Conservation (phyloP, 2,888 invertebrate species). For the Galeopsomyia nigrocyanea region DNA sequence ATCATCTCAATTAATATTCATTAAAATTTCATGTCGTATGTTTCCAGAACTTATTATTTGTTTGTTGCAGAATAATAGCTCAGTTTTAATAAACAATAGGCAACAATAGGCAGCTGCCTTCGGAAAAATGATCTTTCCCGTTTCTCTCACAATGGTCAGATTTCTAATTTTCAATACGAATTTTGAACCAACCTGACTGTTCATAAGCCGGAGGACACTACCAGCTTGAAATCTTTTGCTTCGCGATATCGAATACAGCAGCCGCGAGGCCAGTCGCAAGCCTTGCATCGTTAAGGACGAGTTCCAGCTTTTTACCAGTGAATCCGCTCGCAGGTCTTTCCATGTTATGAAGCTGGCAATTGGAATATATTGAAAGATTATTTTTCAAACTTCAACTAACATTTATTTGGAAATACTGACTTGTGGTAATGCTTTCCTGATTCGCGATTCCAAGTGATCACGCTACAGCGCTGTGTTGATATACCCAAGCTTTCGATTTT, state of each 20-base stretch:
- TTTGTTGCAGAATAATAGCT: too few relatives aligned
- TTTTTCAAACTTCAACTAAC: background rate
- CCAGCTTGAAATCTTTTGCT: conserved; percentile 87
- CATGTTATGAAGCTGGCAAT: conserved; percentile 81
- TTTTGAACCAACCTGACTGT: conserved; percentile 84
- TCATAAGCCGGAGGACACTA: conserved; percentile 87
- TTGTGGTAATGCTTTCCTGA: conserved; percentile 85
- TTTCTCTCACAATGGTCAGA: too few relatives aligned
- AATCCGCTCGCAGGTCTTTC: conserved; percentile 87
- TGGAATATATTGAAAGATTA: background rate
- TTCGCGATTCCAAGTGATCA: conserved; percentile 85
- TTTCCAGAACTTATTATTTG: too few relatives aligned
- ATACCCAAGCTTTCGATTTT: conserved; percentile 86
- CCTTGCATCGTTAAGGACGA: conserved; percentile 79
- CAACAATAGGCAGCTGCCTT: too few relatives aligned
- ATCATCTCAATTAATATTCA: too few relatives aligned
- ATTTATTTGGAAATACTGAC: conserved; percentile 48
- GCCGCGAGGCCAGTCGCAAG: conserved; percentile 76
- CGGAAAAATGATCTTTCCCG: too few relatives aligned
- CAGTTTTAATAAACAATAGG: too few relatives aligned
- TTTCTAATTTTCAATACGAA: too few relatives aligned
- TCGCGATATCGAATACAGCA: conserved; percentile 83
- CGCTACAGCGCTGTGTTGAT: conserved; percentile 85
- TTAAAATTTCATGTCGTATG: too few relatives aligned
- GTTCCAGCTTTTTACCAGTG: conserved; percentile 83